Base-by-base conservation (phyloP, 2,797 vertebrate species). In the Coccyzus lansbergi region DNA sequence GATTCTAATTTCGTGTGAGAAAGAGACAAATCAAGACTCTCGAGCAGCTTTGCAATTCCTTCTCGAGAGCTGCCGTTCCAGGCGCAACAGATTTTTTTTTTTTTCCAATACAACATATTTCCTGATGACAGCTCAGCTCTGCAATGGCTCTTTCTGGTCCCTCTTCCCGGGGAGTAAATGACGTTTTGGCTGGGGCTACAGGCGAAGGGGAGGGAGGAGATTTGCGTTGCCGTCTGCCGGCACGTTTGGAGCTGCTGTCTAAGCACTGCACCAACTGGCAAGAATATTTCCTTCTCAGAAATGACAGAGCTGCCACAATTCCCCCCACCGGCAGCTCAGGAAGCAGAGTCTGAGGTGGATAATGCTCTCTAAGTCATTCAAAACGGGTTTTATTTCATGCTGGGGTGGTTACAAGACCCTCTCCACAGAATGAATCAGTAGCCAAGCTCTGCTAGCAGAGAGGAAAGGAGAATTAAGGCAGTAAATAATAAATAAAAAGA, bases 171-270 rank as follows among this genome's bases (percentile, higher is more conserved):
- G 67, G 68, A 87, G 38, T 62, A 38, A 78, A 48, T 63, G 67
- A 34, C 15, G 9, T 78, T 80, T 59, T 51, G 65, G 91, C 46
- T 36, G 24, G 42, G 53, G 48, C 52, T 48, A 22, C 59, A 19
- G 6, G 5, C 1, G 34, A 0, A 0, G 14, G 6, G 4, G 3
- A 13, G 22, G 25, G 24, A 12, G 12, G 0, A 46, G 51, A 25
- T 83, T 76, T 14, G 31, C 38, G 6, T 20, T 21, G 12, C 68
- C 4, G 3, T 28, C 13, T 44, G 70, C 48, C 77, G 55, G 91
- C 71, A 42, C 63, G 14, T 83, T 67, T 34, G 15, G 55, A 86
- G 68, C 58, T 10, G 52, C 7, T 42, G 60, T 33, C 42, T 18
- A 24, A 71, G 64, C 4, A 19, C 75, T 15, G 63, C 13, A 7